Evolutionary conservation across 2,888 invertebrate genomes (phyloP).

Genomic region (Euspilapteryx auroguttella): DNA sequence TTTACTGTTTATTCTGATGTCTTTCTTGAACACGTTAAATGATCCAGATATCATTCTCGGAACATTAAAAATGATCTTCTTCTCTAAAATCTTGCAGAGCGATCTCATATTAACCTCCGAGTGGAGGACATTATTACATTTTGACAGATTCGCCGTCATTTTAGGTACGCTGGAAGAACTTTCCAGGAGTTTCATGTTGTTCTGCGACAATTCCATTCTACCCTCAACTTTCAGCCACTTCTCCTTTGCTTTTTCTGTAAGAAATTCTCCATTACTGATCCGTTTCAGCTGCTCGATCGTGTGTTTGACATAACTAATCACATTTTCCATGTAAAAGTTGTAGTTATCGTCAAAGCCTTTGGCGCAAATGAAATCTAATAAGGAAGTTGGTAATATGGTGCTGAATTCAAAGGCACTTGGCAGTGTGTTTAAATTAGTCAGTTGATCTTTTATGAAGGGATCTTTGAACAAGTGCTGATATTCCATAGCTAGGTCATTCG

Average conservation of each 20-base stretch:
- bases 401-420: slow-evolving; percentile 14
- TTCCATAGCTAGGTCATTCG: slow-evolving; percentile 15
- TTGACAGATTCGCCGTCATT: slow-evolving; percentile 14
- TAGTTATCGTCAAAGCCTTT: slow-evolving; percentile 38
- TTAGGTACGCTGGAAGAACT: slow-evolving; percentile 31
- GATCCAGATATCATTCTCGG: slow-evolving; percentile 33
- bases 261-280: slow-evolving; percentile 47
- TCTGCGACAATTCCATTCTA: slow-evolving; percentile 8
- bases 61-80: slow-evolving; percentile 34
- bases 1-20: no score
- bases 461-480: slow-evolving; percentile 26
- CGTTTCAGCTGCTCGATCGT: slow-evolving; percentile 48
- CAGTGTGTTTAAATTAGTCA: slow-evolving; percentile 16
- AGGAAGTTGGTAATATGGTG: slow-evolving; percentile 24
- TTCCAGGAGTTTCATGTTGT: slow-evolving; percentile 21
- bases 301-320: slow-evolving; percentile 35
- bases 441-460: slow-evolving; percentile 19
- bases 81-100: slow-evolving; percentile 36
- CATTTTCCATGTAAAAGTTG: slow-evolving; percentile 44
- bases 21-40: slow-evolving; percentile 25
- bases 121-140: slow-evolving; percentile 34
- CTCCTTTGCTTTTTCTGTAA: slow-evolving; percentile 39
- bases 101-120: slow-evolving; percentile 40
- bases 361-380: slow-evolving; percentile 40
- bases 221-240: slow-evolving; percentile 32